Evolutionary conservation across 2,113 vertebrate species (phyloP).

Genomic region (Columba janthina): DNA sequence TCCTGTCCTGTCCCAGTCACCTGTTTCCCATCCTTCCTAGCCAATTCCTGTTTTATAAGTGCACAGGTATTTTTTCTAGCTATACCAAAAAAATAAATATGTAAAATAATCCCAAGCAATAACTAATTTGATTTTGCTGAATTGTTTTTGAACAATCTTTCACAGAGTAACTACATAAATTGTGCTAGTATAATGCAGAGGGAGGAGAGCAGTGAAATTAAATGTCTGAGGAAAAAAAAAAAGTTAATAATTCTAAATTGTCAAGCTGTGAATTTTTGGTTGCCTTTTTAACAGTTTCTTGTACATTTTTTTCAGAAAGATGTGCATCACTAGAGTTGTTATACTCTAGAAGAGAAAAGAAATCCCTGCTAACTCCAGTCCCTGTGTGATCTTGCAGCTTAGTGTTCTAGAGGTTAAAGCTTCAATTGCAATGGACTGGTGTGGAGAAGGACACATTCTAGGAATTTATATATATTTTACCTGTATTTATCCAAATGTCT

Average conservation of each 20-base stretch:
- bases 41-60: not conserved
- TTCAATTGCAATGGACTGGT: not conserved
- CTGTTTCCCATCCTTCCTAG: not conserved
- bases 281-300: not conserved
- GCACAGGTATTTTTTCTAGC: not conserved
- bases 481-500: not conserved
- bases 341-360: not conserved
- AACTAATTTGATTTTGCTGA: not conserved
- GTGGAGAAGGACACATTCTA: not conserved
- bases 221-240: not conserved
- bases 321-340: rapidly evolving
- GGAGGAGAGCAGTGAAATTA: not conserved
- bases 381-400: not conserved
- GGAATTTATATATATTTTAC: not conserved
- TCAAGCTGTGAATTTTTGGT: not conserved
- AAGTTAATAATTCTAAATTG: not conserved
- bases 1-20: not conserved
- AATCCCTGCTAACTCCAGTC: not conserved
- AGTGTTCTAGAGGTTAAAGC: not conserved
- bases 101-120: not conserved
- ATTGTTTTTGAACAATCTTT: not conserved
- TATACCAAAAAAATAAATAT: not conserved
- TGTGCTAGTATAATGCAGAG: not conserved
- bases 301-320: not conserved
- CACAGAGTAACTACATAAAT: not conserved